phyloP scores from a whole-genome alignment of 2,888 invertebrate species.

The Cephonodes hylas region DNA sequence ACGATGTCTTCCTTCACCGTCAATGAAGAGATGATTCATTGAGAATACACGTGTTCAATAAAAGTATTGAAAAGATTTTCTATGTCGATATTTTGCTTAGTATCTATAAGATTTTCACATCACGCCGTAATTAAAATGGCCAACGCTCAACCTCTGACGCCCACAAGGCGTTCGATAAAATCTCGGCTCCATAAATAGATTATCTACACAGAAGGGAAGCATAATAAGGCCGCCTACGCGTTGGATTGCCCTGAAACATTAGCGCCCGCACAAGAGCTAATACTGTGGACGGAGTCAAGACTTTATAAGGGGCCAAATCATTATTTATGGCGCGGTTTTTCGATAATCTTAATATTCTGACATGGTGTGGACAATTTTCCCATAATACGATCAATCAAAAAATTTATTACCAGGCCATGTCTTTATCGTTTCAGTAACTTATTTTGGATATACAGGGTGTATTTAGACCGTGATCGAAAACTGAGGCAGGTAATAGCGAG shows the following conservation, averaged over 20 bases:
- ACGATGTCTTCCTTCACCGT: no score
- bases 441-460: no score
- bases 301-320: neutral
- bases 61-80: neutral
- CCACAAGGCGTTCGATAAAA: neutral
- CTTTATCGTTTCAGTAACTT: no score
- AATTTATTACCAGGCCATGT: no score
- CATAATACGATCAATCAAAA: no score
- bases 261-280: neutral
- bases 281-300: neutral
- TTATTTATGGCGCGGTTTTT: neutral
- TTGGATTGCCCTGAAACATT: neutral
- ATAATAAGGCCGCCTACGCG: constrained; percentile 20
- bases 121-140: neutral
- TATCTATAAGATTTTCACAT: neutral
- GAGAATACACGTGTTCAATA: no score
- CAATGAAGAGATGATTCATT: no score
- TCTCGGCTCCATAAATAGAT: neutral
- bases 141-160: neutral
- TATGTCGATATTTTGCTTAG: no score
- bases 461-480: no score
- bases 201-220: constrained; percentile 3
- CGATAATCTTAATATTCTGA: neutral
- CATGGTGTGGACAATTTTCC: neutral
- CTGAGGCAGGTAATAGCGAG: no score